Evolutionary conservation across 2,113 vertebrate genomes (phyloP).

Genomic region (Toxostoma redivivum): DNA sequence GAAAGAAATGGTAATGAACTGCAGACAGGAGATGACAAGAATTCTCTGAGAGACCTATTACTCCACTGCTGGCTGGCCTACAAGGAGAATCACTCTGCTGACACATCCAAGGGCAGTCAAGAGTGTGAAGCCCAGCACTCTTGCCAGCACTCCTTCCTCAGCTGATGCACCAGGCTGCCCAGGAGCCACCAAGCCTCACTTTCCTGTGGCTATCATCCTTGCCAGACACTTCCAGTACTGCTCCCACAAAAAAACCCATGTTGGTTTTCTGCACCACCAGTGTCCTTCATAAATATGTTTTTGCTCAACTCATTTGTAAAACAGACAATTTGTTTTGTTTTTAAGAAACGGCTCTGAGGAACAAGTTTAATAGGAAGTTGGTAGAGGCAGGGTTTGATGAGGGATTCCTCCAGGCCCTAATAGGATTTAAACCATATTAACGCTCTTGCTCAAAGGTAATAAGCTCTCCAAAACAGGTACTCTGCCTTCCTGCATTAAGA

Average conservation of each 20-base stretch:
- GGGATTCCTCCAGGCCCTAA: not conserved
- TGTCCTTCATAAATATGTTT: not conserved
- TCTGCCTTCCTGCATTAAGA: not conserved
- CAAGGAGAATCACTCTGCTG: not conserved
- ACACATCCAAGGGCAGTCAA: not conserved
- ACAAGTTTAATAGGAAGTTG: not conserved
- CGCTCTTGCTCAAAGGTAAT: not conserved
- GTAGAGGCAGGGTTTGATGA: not conserved
- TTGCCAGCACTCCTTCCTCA: not conserved
- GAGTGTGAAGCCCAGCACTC: not conserved
- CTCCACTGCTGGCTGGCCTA: not conserved
- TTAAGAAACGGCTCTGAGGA: not conserved
- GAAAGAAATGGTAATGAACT: not conserved
- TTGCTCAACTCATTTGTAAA: not conserved
- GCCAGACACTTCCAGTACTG: not conserved
- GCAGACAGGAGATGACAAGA: not conserved
- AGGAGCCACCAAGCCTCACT: not conserved
- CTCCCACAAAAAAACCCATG: not conserved
- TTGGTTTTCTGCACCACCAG: not conserved
- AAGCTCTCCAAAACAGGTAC: not conserved
- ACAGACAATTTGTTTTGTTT: not conserved
- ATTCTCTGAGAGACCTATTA: slow-evolving; percentile 24
- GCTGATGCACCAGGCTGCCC: not conserved
- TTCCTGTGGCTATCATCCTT: not conserved
- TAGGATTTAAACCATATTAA: not conserved